Conservation (phyloP, 2,888 invertebrate species). For the Pseudanteris insignis region DNA sequence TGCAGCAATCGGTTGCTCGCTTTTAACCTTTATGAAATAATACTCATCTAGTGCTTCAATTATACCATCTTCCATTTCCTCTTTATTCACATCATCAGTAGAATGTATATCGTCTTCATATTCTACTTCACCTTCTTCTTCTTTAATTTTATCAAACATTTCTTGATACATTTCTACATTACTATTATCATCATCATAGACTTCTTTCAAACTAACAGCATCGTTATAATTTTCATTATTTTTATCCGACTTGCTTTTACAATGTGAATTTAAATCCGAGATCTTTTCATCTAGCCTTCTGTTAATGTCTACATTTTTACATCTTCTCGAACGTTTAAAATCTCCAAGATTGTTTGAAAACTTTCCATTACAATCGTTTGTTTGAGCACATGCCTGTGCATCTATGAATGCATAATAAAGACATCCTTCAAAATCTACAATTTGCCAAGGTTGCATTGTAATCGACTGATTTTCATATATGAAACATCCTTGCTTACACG, state of each 20-base stretch:
- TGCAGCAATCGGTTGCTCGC: constrained; percentile 10
- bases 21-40: constrained; percentile 36
- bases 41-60: constrained; percentile 22
- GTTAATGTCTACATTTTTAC: too few species aligned
- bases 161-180: background rate
- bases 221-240: background rate
- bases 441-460: constrained; percentile 55
- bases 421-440: constrained; percentile 54
- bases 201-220: background rate
- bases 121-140: background rate
- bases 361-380: background rate
- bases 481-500: constrained; percentile 50
- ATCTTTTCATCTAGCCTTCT: background rate
- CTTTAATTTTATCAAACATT: too few species aligned
- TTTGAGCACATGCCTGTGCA: constrained; percentile 20
- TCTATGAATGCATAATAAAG: constrained; percentile 55
- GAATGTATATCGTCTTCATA: constrained; percentile 1
- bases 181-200: background rate
- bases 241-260: background rate
- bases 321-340: too few species aligned
- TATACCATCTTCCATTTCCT: constrained; percentile 14
- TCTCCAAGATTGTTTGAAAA: too few species aligned
- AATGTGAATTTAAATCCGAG: background rate
- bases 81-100: background rate
- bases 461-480: constrained; percentile 53